Evolutionary conservation across 2,113 vertebrate species (phyloP), one percentile per base, ranked within the genome.

Genomic region (Nothocercus nigrocapillus): DNA sequence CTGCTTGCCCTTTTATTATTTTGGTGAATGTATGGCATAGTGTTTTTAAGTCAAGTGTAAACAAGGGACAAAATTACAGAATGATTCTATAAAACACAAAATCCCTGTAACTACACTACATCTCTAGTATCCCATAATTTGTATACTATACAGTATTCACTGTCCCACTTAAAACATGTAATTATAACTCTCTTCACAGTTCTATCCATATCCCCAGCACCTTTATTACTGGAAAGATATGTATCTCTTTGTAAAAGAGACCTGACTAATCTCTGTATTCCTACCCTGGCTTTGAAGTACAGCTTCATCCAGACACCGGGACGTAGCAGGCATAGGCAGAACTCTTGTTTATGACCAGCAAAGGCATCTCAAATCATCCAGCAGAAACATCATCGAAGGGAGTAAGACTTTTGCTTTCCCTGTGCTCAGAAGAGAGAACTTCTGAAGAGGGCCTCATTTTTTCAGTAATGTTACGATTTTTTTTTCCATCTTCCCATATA

Each of bases 131-230:
- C 36, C 11, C 6, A 7, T 56, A 47, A 61, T 78, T 81, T 64
- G 9, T 84, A 25, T 4, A 44, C 78, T 3, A 40, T 56, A 56
- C 4, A 45, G 42, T 58, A 59, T 25, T 81, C 12, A 22, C 20
- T 36, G 62, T 24, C 6, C 7, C 18, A 54, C 30, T 75, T 74
- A 54, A 74, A 78, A 82, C 9, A 3, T 78, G 28, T 36, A 82
- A 87, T 61, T 89, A 51, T 17, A 84, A 59, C 13, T n/a, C 12
- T 7, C 9, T 84, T 94, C 20, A 38, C 24, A 78, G 63, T 63
- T 70, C 24, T 54, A 1, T 18, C 22, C 86, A 88, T 59, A 86
- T 2, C 9, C 69, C 2, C 0, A 0, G 2, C 34, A 63, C 7
- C 8, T 53, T 67, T 74, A 59, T 68, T 24, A 15, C 42, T 79